Base-by-base conservation (phyloP, 2,888 invertebrate species). In the Chromoteleia sp. region DNA sequence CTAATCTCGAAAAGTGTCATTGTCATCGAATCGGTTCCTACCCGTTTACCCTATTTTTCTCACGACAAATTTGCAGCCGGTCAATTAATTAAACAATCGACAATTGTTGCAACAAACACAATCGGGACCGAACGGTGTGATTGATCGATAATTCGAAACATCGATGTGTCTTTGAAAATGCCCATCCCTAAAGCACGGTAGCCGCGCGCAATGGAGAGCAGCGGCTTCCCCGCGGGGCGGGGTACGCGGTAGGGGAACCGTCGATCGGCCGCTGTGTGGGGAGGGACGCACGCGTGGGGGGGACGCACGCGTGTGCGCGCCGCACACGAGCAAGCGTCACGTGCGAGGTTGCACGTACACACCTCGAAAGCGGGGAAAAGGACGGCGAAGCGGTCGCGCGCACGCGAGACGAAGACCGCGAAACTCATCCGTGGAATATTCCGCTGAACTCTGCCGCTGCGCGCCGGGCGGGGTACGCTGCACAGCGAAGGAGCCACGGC, bases 371-470 rank as follows among this genome's bases (percentile, higher is more conserved):
- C 36, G n/a, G 50, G 10, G 59, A 48, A 7, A 19, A 61, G 30
- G 70, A 70, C 6, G 8, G 52, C n/a, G 6, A 25, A 1, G 12
- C 12, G n/a, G 4, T 7, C n/a, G 19, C 19, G 73, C 25, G 33
- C 8, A 43, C 50, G 58, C 21, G 1, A 36, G 48, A 77, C 45
- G 39, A 45, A 25, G 70, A 71, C 39, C 33, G 30, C 63, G 10
- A 41, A 52, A 71, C 67, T 73, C 67, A 71, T 78, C 78, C 54
- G 59, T 78, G 77, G 77, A 78, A 78, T 78, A 78, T 78, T 78
- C 77, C 77, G 77, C 77, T 78, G 77, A 78, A 78, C 77, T 78
- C 77, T 78, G 77, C 54, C 52, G 75, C 39, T 33, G 59, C 14
- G 71, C 29, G 73, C 12, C 59, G 59, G 71, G 63, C 63, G 70